These are phyloP conservation scores for Cyclophora albipunctata DNA, from an alignment of 2,888 invertebrate genomes.

Conservation along the genomic window DNA sequence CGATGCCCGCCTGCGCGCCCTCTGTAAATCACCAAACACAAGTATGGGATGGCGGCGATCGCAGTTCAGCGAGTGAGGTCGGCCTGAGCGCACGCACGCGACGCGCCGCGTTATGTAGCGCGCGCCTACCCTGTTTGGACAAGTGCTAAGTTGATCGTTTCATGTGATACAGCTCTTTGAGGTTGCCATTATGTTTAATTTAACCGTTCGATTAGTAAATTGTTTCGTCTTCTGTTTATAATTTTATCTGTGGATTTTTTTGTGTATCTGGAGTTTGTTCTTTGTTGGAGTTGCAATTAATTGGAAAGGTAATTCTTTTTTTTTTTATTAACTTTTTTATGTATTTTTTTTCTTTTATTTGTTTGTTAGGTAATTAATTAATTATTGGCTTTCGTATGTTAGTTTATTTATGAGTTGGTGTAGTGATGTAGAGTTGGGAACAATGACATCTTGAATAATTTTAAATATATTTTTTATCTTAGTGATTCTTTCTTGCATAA, in stretches of 20 bases:
- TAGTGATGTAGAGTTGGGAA: constrained; percentile 2
- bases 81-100: constrained; percentile 34
- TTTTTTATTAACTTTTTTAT: constrained; percentile 11
- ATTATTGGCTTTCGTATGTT: constrained; percentile 1
- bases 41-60: constrained; percentile 44
- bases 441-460: constrained; percentile 18
- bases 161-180: constrained; percentile 66
- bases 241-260: constrained; percentile 32
- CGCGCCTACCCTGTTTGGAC: constrained; percentile 53
- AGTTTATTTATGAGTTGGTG: not conserved
- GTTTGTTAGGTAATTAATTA: constrained; percentile 5
- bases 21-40: constrained; percentile 57
- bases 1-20: constrained; percentile 51
- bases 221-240: constrained; percentile 52
- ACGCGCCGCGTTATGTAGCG: constrained; percentile 47
- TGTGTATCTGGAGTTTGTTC: constrained; percentile 27
- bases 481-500: constrained; percentile 20
- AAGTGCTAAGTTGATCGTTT: constrained; percentile 74
- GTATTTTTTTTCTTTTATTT: constrained; percentile 5
- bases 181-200: constrained; percentile 68
- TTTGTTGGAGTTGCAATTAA: constrained; percentile 37
- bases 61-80: constrained; percentile 70
- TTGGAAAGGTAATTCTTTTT: constrained; percentile 35
- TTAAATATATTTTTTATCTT: constrained; percentile 10
- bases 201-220: constrained; percentile 62